These are phyloP conservation scores for Strix uralensis DNA, from an alignment of 2,113 vertebrate genomes.

Conservation along the genomic window DNA sequence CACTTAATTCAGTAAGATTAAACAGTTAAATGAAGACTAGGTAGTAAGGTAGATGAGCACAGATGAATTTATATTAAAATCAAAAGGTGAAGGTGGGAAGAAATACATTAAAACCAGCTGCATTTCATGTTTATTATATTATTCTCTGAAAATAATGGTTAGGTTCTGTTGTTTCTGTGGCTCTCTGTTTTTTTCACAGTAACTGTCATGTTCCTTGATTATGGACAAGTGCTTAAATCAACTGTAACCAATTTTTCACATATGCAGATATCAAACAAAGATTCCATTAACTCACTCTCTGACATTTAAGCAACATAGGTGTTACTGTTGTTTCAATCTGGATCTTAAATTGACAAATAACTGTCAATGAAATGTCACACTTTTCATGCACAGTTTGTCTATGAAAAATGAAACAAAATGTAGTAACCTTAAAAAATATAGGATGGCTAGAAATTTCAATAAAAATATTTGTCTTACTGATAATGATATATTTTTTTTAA, in stretches of 20 bases:
- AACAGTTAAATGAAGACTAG: neutral
- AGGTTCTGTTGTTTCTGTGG: neutral
- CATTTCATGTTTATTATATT: neutral
- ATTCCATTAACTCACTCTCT: neutral
- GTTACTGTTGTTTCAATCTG: neutral
- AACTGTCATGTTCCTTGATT: neutral
- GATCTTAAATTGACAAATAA: neutral
- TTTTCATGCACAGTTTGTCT: neutral
- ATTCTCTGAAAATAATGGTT: neutral
- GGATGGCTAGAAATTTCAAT: neutral
- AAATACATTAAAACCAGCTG: neutral
- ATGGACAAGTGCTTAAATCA: neutral
- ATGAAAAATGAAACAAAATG: neutral
- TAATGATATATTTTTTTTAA: too few species aligned
- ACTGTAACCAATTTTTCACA: neutral
- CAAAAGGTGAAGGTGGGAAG: neutral
- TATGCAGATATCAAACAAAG: neutral
- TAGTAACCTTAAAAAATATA: neutral
- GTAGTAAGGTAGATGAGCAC: neutral
- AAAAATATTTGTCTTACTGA: neutral
- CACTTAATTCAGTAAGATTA: neutral
- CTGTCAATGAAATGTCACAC: neutral
- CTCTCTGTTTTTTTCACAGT: neutral
- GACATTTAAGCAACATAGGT: neutral
- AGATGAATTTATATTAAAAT: neutral